Percentiles rank a stretch among this genome's conserved stretches.
phyloP scores from a whole-genome alignment of 2,888 invertebrate species.

The Gryllus longicercus region DNA sequence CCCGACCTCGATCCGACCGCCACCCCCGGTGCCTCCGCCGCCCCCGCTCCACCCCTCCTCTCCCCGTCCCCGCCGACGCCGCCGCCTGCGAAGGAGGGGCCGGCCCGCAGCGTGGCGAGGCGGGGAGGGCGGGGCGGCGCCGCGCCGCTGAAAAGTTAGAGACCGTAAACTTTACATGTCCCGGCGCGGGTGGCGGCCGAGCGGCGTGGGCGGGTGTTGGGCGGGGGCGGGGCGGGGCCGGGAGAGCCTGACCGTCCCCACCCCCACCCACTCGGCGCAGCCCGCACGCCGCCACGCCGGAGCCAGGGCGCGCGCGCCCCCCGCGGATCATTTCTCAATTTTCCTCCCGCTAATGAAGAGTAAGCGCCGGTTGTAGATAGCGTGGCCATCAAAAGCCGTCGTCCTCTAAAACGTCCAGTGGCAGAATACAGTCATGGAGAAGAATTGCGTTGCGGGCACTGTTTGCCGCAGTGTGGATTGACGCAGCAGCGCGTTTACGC shows the following conservation, averaged over 20 bases:
- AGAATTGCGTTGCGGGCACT: too few relatives aligned
- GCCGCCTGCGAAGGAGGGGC: not conserved
- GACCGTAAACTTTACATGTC: slow-evolving; percentile 17
- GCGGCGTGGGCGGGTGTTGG: not conserved
- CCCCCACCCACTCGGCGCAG: too few relatives aligned
- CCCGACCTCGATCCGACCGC: slow-evolving; percentile 17
- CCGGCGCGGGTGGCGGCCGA: not conserved
- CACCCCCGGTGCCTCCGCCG: not conserved
- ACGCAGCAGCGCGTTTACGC: too few relatives aligned
- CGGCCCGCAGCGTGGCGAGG: not conserved
- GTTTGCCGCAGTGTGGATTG: too few relatives aligned
- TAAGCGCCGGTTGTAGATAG: too few relatives aligned
- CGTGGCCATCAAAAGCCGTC: too few relatives aligned
- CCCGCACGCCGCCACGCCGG: too few relatives aligned
- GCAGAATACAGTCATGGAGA: too few relatives aligned
- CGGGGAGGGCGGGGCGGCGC: not conserved
- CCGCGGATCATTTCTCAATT: too few relatives aligned
- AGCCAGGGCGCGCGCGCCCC: too few relatives aligned
- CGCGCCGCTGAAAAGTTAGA: not conserved
- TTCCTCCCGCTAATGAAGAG: too few relatives aligned
- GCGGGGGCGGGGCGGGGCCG: not conserved
- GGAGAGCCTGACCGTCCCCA: not conserved
- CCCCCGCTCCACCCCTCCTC: not conserved
- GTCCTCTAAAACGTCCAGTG: too few relatives aligned
- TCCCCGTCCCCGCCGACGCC: not conserved